Percentiles rank a stretch among this genome's conserved stretches.
These are phyloP conservation scores for Pelobates cultripes DNA, from an alignment of 2,797 vertebrate genomes.

Conservation along the genomic window DNA sequence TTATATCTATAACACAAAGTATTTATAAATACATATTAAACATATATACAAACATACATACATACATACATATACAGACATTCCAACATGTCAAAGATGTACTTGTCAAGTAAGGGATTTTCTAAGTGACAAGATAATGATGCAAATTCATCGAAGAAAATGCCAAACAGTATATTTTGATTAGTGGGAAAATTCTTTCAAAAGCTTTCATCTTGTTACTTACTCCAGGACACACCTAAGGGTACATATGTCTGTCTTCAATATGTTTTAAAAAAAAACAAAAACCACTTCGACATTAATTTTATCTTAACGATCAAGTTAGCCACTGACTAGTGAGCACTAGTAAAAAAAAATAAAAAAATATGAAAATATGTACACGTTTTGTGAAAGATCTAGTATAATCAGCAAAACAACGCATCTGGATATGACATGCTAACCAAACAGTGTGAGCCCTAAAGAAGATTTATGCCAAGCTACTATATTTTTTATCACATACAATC, in stretches of 20 bases:
- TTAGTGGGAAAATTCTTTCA: constrained; percentile 6
- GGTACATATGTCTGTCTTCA: constrained; percentile 5
- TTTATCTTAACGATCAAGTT: background rate
- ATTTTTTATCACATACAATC: background rate
- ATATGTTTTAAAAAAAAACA: constrained; percentile 3
- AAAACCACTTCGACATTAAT: background rate
- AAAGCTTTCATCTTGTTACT: constrained; percentile 38
- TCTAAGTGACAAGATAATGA: constrained; percentile 49
- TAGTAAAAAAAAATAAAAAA: background rate
- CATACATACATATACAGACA: background rate
- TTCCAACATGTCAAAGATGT: constrained; percentile 9
- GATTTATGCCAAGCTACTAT: background rate
- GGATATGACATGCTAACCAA: background rate
- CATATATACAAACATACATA: background rate
- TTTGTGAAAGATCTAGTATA: background rate
- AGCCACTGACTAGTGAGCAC: background rate
- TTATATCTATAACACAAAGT: too few species aligned
- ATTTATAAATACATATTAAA: background rate
- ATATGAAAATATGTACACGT: background rate
- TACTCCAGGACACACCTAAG: constrained; percentile 38
- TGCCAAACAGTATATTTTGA: constrained; percentile 28
- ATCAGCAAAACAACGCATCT: background rate
- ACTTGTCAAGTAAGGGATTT: constrained; percentile 16
- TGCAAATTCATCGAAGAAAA: constrained; percentile 5
- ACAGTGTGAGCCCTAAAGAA: background rate